These are phyloP conservation scores for Heterochromis multidens DNA, from an alignment of 2,113 vertebrate species.

Conservation along the genomic window DNA sequence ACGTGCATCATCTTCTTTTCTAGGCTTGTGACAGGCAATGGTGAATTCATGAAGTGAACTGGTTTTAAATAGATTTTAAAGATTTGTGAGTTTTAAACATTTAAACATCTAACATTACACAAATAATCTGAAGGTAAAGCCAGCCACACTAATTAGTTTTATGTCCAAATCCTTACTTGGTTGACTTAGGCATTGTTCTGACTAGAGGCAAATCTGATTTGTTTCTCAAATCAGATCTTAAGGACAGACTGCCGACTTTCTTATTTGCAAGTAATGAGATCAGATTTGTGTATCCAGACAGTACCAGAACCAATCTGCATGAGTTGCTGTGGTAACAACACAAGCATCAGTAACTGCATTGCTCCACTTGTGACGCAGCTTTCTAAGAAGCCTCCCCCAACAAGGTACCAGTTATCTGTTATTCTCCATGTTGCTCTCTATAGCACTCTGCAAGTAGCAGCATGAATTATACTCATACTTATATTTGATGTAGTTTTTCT, in stretches of 20 bases:
- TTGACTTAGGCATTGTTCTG: background rate
- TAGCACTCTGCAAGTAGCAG: background rate
- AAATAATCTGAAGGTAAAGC: too few relatives aligned
- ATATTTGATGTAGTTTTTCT: background rate
- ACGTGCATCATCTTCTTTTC: accelerated
- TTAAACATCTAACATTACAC: background rate
- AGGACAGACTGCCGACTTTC: background rate
- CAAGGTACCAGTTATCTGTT: background rate
- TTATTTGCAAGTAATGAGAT: background rate
- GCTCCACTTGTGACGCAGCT: background rate
- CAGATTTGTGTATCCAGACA: background rate
- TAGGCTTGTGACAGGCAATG: background rate
- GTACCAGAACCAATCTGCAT: background rate
- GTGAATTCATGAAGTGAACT: background rate
- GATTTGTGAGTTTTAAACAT: background rate
- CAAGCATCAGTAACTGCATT: background rate
- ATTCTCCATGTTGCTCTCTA: background rate
- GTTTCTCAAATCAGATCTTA: background rate
- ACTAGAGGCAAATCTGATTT: background rate
- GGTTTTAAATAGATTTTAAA: background rate
- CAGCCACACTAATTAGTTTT: background rate
- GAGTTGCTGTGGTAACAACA: background rate
- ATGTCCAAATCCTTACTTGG: background rate
- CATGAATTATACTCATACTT: background rate
- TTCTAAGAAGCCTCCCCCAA: background rate